Evolutionary conservation across 1,140 invertebrate species (phyloP).

Genomic region (Bombus balteatus): DNA sequence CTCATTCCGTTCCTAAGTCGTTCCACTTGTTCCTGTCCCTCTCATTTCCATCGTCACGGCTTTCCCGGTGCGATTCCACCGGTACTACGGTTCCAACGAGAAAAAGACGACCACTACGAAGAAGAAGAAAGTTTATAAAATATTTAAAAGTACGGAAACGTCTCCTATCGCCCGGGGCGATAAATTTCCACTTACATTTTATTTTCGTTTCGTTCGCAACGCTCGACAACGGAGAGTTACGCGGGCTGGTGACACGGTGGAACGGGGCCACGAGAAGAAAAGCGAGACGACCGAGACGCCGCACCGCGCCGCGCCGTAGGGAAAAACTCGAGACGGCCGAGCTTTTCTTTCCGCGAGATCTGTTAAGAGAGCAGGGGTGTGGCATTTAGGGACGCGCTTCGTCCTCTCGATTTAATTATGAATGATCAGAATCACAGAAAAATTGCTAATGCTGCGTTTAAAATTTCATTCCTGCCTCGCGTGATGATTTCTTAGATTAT

Average conservation of each 20-base stretch:
- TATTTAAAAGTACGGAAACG: constrained; percentile 83
- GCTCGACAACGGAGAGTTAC: constrained; percentile 71
- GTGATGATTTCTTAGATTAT: background rate
- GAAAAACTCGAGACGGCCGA: constrained; percentile 48
- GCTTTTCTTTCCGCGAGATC: constrained; percentile 58
- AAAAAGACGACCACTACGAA: constrained; percentile 68
- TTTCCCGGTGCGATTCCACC: constrained; percentile 52
- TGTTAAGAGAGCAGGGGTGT: constrained; percentile 2
- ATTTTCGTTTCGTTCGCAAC: constrained; percentile 81
- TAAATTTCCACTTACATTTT: constrained; percentile 84
- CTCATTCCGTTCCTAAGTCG: constrained; percentile 71
- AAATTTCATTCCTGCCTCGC: background rate
- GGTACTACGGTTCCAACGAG: constrained; percentile 38
- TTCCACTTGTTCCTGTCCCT: constrained; percentile 57
- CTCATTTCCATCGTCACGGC: constrained; percentile 64
- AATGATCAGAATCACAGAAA: constrained; percentile 13
- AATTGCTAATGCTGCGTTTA: background rate
- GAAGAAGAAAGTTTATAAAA: constrained; percentile 83
- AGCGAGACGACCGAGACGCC: constrained; percentile 51
- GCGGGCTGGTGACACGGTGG: constrained; percentile 53
- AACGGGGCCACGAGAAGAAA: constrained; percentile 35
- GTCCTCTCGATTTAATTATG: constrained; percentile 35
- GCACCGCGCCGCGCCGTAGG: constrained; percentile 47
- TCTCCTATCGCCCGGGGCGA: constrained; percentile 82
- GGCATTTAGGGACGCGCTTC: constrained; percentile 45